phyloP scores from a whole-genome alignment of 2,113 vertebrate genomes.

The Gopherus evgoodei region DNA sequence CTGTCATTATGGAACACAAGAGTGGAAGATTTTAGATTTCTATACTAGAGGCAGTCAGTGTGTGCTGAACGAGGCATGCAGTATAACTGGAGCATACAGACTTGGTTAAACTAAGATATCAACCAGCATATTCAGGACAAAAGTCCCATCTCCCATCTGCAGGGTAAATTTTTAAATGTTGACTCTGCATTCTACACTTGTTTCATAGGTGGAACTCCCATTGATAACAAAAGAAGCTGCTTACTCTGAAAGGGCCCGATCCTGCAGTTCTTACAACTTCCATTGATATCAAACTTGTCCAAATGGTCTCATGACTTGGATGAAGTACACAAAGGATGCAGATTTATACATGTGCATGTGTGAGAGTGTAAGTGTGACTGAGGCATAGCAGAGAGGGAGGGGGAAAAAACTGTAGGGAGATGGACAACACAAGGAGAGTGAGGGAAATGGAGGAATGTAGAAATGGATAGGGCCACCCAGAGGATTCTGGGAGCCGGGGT shows the following conservation, averaged over 20 bases:
- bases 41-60: neutral
- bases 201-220: neutral
- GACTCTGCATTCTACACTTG: neutral
- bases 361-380: neutral
- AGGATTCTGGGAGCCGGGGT: no score
- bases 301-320: neutral
- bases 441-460: neutral
- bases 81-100: neutral
- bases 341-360: neutral
- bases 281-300: neutral
- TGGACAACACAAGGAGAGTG: neutral
- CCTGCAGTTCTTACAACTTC: neutral
- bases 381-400: neutral
- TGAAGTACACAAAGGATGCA: neutral
- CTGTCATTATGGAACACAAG: neutral
- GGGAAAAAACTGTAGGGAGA: neutral
- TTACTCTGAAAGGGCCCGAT: neutral
- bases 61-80: neutral
- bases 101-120: neutral
- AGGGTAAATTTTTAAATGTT: neutral
- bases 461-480: neutral
- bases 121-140: neutral
- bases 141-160: neutral
- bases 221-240: neutral
- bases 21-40: neutral